These are phyloP conservation scores for Gavialis gangeticus DNA, from an alignment of 2,113 vertebrate genomes.

Conservation along the genomic window DNA sequence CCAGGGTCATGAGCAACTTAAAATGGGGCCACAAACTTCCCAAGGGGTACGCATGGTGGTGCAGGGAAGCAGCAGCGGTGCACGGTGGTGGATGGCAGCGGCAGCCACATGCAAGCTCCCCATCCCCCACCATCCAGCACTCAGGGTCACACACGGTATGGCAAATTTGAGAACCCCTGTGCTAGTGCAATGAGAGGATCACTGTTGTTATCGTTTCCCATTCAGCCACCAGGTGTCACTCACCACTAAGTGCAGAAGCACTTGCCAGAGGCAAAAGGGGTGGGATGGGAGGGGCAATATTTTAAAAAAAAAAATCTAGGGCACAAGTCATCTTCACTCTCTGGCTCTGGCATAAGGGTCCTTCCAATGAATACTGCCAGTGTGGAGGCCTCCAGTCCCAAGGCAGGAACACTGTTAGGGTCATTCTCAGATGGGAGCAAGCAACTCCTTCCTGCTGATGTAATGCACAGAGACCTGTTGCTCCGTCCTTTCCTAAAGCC, in stretches of 20 bases:
- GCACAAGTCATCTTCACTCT: not conserved
- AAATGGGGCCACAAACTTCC: too few relatives aligned
- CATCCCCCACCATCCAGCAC: not conserved
- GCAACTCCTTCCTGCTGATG: not conserved
- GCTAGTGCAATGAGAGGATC: too few relatives aligned
- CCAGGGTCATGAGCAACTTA: too few relatives aligned
- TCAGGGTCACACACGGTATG: not conserved
- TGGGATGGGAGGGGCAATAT: too few relatives aligned
- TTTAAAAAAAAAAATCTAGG: not conserved
- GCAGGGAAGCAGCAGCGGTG: too few relatives aligned
- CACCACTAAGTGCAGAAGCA: constrained; percentile 9
- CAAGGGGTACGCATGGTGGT: too few relatives aligned
- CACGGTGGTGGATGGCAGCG: too few relatives aligned
- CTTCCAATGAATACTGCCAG: not conserved
- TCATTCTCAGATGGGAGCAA: not conserved
- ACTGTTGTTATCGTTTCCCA: not conserved
- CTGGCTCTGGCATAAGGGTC: not conserved
- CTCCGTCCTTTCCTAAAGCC: not conserved
- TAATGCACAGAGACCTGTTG: not conserved
- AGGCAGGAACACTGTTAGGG: not conserved
- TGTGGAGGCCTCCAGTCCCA: not conserved
- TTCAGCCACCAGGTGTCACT: constrained; percentile 56
- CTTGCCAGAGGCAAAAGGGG: not conserved
- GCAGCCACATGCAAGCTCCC: not conserved
- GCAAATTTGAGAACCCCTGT: too few relatives aligned